Percentiles rank a stretch among this genome's conserved stretches.
Evolutionary conservation across 2,797 vertebrate genomes (phyloP).

Genomic region (Enoplosus armatus): DNA sequence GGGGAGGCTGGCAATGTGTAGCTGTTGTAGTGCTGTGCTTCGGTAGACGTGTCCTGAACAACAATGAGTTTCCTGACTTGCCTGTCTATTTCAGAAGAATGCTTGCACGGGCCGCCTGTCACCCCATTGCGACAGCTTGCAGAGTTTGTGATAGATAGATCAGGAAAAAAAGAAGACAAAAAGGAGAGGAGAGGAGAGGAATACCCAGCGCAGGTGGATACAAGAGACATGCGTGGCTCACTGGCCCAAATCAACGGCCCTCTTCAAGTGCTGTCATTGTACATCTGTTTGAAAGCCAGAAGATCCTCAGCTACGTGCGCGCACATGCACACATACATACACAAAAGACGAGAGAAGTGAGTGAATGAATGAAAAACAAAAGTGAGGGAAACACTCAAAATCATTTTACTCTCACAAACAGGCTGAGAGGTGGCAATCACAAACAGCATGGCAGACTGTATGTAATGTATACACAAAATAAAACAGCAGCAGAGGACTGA

Average conservation of each 20-base stretch:
- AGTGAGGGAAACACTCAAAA: conserved; percentile 19
- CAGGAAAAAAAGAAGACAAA: conserved; percentile 59
- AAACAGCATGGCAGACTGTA: conserved; percentile 27
- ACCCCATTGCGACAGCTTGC: conserved; percentile 72
- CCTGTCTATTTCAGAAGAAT: conserved; percentile 71
- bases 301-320: conserved; percentile 36
- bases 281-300: conserved; percentile 75
- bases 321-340: conserved; percentile 6
- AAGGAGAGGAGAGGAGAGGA: conserved; percentile 50
- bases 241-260: conserved; percentile 79
- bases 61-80: conserved; percentile 75
- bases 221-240: conserved; percentile 73
- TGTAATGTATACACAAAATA: conserved; percentile 11
- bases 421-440: conserved; percentile 46
- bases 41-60: conserved; percentile 75
- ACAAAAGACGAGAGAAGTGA: conserved; percentile 3
- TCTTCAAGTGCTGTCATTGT: conserved; percentile 79
- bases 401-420: conserved; percentile 13
- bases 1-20: conserved; percentile 52
- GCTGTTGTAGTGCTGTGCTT: conserved; percentile 58
- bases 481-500: conserved; percentile 20
- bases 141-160: conserved; percentile 80
- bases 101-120: conserved; percentile 70
- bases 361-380: conserved; percentile 45
- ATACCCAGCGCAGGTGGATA: conserved; percentile 67